Evolutionary conservation across 2,888 invertebrate species (phyloP), one percentile per base, ranked within the genome.

Genomic region (Athalia rosae): DNA sequence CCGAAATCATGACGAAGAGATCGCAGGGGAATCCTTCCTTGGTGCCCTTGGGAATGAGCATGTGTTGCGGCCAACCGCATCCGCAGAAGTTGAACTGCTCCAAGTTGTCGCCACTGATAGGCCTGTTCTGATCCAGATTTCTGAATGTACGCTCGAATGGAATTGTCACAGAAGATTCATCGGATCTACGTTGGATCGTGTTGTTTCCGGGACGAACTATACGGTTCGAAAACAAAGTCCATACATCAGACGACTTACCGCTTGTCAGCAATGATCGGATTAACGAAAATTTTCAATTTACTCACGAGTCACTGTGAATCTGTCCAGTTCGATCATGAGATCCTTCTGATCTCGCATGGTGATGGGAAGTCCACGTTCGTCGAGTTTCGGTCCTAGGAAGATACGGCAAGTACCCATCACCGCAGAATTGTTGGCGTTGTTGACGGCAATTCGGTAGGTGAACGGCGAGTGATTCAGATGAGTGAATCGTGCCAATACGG

Each of bases 31-130:
- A 93, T 0, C 96, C 96, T 78, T 92, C 91, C 0, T 91, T 85
- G 4, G 89, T 93, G 4, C 96, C 96, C 89, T 93, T 95, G 0
- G 96, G 95, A 53, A 95, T 82, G 5, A 96, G 91, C 93, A 96
- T 92, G 89, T 96, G 96, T 79, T 95, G 94, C 0, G 96, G 96
- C 96, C 96, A 96, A 73, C 96, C 96, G 85, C 97, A 97, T 79
- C 96, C 96, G 90, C 97, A 97, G 92, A 95, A 95, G 90, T 95
- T 94, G 90, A 95, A 95, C 82, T 92, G 91, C 7, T 90, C 90
- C 77, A 91, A 82, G 0, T 90, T 90, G 0, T 92, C 90, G 61
- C 92, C 92, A 0, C 91, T 92, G n/a, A 91, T 89, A 0, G 95
- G 94, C 0, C 95, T 91, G 76, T 90, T 91, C 0, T 87, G 84